These are phyloP conservation scores for Drosophila kanapiae DNA, from an alignment of 1,140 invertebrate genomes.

Conservation along the genomic window DNA sequence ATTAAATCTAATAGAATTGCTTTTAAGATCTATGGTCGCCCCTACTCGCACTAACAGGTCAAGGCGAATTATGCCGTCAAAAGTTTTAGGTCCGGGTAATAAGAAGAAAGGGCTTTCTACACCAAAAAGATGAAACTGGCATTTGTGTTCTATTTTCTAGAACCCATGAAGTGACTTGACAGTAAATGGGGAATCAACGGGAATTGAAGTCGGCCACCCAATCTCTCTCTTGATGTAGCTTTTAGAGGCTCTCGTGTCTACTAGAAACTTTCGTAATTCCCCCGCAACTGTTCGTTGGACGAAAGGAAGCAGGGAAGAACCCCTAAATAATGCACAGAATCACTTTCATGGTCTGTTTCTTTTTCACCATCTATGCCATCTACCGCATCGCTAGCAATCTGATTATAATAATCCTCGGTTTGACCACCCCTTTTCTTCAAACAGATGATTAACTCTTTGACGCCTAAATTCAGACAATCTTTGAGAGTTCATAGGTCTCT, in stretches of 20 bases:
- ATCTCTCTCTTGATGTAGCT: slow-evolving; percentile 1
- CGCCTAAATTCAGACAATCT: too few relatives aligned
- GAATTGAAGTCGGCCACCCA: not conserved
- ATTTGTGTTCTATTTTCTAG: slow-evolving; percentile 10
- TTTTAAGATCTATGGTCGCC: slow-evolving; percentile 12
- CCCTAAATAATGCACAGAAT: not conserved
- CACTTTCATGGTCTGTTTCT: not conserved
- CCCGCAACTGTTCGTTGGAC: slow-evolving; percentile 4
- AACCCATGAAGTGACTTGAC: slow-evolving; percentile 11
- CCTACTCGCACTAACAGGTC: slow-evolving; percentile 10
- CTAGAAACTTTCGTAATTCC: not conserved
- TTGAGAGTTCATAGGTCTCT: too few relatives aligned
- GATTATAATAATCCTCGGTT: not conserved
- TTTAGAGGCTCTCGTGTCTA: slow-evolving; percentile 4
- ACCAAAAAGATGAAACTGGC: not conserved
- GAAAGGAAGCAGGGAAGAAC: slow-evolving; percentile 20
- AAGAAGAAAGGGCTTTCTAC: slow-evolving; percentile 6
- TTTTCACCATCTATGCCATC: not conserved
- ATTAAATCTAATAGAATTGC: slow-evolving; percentile 8
- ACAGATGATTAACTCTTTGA: too few relatives aligned
- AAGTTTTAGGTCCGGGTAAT: slow-evolving; percentile 2
- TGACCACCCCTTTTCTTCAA: not conserved
- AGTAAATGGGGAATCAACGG: not conserved
- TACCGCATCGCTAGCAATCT: not conserved
- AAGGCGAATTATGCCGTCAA: slow-evolving; percentile 9